Base-by-base conservation (phyloP, 2,113 vertebrate species). In the Scomber scombrus region DNA sequence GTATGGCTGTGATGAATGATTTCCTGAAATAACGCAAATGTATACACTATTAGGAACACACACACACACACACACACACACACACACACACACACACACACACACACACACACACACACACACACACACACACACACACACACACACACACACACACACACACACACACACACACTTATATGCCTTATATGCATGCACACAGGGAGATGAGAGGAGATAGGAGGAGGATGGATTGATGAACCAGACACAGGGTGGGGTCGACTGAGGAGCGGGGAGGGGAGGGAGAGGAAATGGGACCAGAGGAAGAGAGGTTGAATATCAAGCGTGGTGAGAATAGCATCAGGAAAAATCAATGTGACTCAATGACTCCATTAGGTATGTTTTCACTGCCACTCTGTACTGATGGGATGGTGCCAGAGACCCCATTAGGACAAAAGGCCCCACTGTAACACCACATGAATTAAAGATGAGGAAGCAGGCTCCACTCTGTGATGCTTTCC, bases 341-440 rank as follows among this genome's bases (percentile, higher is more conserved):
- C 73, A 85, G 89, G 84, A 91, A 93, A 95, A 94, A 95, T 95
- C 95, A 93, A 95, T 95, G 85, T 84, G 79, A 91, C 77, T 91
- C 85, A 64, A 64, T 91, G 80, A 76, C 89, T 91, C 89, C 91
- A 94, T 95, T 94, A 93, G 84, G 86, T 86, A 68, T 88, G 87
- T 91, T 91, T 91, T 84, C 67, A 67, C 47, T 91, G 91, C 90
- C 85, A 83, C 82, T 80, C 60, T 70, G 50, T 63, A 50, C 84
- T 88, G 62, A 85, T 88, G 89, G 88, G 88, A 90, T 23, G 70
- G 79, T 92, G 92, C 91, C 93, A 92, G 88, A 85, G 84, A 87
- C 82, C 82, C 88, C 91, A 93, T 94, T 94, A 94, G 85, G 77
- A 88, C 78, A 80, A 81, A 75, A 84, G 62, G 75, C 40, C 78